Evolutionary conservation across 2,113 vertebrate species (phyloP), one percentile per base, ranked within the genome.

Genomic region (Macrotus californicus): DNA sequence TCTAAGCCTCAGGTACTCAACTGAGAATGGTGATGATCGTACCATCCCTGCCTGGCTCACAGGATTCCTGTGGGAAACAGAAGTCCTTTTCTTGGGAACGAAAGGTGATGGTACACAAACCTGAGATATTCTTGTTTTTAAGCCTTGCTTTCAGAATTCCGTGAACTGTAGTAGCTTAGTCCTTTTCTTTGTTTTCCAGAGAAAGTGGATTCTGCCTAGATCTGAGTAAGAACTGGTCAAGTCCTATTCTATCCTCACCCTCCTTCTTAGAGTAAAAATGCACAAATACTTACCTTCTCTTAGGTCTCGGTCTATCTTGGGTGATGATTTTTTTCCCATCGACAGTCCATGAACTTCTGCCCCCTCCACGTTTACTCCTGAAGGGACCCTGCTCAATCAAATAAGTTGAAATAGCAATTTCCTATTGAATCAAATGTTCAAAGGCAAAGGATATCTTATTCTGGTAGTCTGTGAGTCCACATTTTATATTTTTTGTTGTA

Each of bases 271-370:
- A 36, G 21, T 36, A 41, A 86, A 72, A 43, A 8, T 14, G 1
- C 31, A 26, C 16, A 41, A 66, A 22, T 36, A 94, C 98, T 97
- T 96, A 99, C 99, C 99, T 89, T 99, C 99, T 96, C 97, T 98
- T 18, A 99, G 95, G 11, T 99, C 98, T 94, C 98, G 98, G 16
- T 97, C 96, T 83, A 96, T 70, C 81, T 97, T 97, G 36, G 93
- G 93, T 56, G 66, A 84, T 26, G 77, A 98, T 95, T 98, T 99
- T 97, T 99, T 99, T 82, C 98, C 97, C 56, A 98, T 95, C 34
- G 98, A 98, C 50, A 97, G 87, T 79, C 97, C 96, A 29, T 99
- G 98, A 61, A 99, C 98, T 48, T 99, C 99, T 87, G 99, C 98
- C 80, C 98, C 98, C 94, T 99, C 98, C 56, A 97, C 98, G 3